phyloP scores from a whole-genome alignment of 2,797 vertebrate genomes.

The Channallabes apus region DNA sequence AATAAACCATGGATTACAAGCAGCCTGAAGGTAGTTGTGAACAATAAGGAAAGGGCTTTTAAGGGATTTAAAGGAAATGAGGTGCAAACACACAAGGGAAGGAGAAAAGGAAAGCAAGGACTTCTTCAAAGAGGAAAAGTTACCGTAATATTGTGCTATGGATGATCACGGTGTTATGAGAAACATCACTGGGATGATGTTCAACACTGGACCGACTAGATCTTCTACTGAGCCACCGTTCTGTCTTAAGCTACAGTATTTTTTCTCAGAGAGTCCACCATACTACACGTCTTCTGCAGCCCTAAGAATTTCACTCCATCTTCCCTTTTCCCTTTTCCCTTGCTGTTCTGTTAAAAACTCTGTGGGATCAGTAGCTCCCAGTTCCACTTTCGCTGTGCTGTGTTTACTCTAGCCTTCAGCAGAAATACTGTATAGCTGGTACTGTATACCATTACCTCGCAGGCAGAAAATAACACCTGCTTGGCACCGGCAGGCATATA shows the following conservation, averaged over 20 bases:
- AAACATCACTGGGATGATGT: neutral
- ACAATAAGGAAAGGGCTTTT: neutral
- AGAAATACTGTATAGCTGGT: neutral
- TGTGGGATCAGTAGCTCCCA: neutral
- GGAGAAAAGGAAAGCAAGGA: neutral
- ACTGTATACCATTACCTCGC: neutral
- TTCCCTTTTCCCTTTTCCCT: neutral
- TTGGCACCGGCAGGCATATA: neutral
- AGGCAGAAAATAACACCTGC: neutral
- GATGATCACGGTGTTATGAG: neutral
- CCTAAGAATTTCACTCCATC: neutral
- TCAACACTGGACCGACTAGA: neutral
- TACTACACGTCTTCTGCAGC: neutral
- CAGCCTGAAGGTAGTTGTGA: slow-evolving; percentile 18
- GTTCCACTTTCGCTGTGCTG: neutral
- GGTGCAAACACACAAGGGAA: neutral
- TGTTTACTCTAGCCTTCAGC: neutral
- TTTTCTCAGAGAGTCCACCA: neutral
- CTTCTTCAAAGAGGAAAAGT: neutral
- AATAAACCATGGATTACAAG: slow-evolving; percentile 36
- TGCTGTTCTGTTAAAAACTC: neutral
- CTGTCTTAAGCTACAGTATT: too few relatives aligned
- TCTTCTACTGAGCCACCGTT: neutral
- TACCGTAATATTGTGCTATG: neutral
- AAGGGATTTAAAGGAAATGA: slow-evolving; percentile 11